Conservation (phyloP, 2,113 vertebrate genomes). For the Microtus pennsylvanicus region DNA sequence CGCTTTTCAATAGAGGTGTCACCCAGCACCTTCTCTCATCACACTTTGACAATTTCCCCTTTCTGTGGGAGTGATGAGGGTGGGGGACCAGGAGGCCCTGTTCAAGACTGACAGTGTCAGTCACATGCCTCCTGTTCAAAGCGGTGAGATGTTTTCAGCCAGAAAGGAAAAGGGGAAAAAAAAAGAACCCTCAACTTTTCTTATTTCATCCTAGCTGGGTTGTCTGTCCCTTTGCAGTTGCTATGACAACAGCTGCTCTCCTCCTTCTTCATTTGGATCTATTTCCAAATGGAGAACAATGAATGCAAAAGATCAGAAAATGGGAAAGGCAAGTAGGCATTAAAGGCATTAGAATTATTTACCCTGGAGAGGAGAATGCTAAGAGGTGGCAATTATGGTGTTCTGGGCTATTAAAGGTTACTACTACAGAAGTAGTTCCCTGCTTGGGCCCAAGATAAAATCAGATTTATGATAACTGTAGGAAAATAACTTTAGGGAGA, state of each 20-base stretch:
- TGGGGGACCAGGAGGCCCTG: neutral
- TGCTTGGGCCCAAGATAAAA: constrained; percentile 67
- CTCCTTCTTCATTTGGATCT: constrained; percentile 74
- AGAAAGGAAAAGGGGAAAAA: neutral
- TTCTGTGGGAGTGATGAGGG: neutral
- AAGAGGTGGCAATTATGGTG: constrained; percentile 68
- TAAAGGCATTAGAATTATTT: constrained; percentile 71
- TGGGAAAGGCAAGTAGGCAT: constrained; percentile 63
- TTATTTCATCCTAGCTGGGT: constrained; percentile 61
- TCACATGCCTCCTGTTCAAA: constrained; percentile 34
- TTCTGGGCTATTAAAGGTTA: constrained; percentile 75
- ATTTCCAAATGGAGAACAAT: constrained; percentile 77
- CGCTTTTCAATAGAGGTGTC: constrained; percentile 43
- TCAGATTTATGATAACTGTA: constrained; percentile 77
- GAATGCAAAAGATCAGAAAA: constrained; percentile 72
- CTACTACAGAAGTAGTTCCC: constrained; percentile 49
- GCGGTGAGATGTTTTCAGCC: constrained; percentile 60
- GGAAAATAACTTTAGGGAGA: constrained; percentile 75
- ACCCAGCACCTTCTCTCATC: neutral
- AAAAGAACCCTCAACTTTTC: constrained; percentile 59
- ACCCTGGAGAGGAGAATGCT: constrained; percentile 64
- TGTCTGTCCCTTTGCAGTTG: constrained; percentile 69
- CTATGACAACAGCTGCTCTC: constrained; percentile 67
- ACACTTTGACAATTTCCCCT: constrained; percentile 5
- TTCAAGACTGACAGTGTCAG: constrained; percentile 14